Percentiles rank a stretch among this genome's conserved stretches.
These are phyloP conservation scores for Tetragnatha versicolor DNA, from an alignment of 1,140 invertebrate genomes.

Conservation along the genomic window DNA sequence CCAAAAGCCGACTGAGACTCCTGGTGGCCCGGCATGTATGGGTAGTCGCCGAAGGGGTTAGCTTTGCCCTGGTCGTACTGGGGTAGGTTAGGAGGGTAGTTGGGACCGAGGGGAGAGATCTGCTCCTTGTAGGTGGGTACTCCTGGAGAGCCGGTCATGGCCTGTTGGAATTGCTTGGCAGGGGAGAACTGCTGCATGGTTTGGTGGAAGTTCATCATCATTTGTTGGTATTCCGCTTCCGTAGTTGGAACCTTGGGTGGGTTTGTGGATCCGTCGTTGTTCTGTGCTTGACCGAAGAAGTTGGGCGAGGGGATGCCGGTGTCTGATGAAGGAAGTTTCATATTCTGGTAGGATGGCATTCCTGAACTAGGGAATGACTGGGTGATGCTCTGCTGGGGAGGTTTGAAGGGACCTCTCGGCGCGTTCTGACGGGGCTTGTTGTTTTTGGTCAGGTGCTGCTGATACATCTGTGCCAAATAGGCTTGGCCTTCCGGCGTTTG, in stretches of 20 bases:
- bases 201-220: slow-evolving; percentile 25
- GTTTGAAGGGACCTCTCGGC: too few species aligned
- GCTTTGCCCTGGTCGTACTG: not conserved
- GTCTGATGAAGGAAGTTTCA: not conserved
- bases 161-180: not conserved
- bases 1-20: not conserved
- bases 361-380: not conserved
- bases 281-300: not conserved
- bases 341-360: not conserved
- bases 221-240: slow-evolving; percentile 11
- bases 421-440: not conserved
- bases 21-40: not conserved
- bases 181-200: slow-evolving; percentile 1
- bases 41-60: not conserved
- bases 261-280: not conserved
- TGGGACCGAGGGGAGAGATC: not conserved
- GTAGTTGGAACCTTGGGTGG: not conserved
- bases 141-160: not conserved
- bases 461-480: slow-evolving; percentile 8
- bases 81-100: not conserved
- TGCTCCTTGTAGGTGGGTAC: not conserved
- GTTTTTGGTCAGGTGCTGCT: not conserved
- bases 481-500: slow-evolving; percentile 16
- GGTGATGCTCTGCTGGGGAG: not conserved
- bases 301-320: not conserved